Conservation (phyloP, 2,797 vertebrate genomes). For the Melanotaenia parkinsoni region DNA sequence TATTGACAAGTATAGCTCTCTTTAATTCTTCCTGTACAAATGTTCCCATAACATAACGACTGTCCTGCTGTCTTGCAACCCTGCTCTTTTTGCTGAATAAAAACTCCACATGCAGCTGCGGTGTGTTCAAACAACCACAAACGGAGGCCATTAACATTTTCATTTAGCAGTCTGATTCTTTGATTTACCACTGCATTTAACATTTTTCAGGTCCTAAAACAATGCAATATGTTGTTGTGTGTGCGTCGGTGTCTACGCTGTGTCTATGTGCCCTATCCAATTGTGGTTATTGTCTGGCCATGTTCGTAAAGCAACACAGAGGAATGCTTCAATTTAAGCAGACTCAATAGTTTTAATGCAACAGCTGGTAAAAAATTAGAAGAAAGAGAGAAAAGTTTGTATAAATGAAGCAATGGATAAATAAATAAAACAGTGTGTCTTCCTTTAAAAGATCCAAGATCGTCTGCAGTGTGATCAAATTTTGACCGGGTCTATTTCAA, state of each 20-base stretch:
- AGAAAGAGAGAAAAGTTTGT: conserved; percentile 8
- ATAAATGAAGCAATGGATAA: not conserved
- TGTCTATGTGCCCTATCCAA: not conserved
- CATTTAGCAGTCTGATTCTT: conserved; percentile 5
- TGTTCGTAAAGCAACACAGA: conserved; percentile 1
- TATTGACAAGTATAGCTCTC: not conserved
- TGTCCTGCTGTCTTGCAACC: not conserved
- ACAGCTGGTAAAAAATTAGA: not conserved
- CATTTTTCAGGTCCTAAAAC: conserved; percentile 20
- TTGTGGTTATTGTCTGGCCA: not conserved
- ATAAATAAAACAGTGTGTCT: conserved; percentile 6
- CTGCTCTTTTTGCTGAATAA: not conserved
- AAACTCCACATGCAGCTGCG: not conserved
- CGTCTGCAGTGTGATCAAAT: conserved; percentile 34
- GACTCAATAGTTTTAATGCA: conserved; percentile 12
- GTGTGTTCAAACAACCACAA: conserved; percentile 24
- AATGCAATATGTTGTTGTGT: conserved; percentile 6
- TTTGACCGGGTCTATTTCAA: conserved; percentile 51
- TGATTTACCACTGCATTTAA: conserved; percentile 17
- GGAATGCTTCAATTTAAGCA: not conserved
- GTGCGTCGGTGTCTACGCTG: not conserved
- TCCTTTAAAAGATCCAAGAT: conserved; percentile 24
- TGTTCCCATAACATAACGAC: not conserved
- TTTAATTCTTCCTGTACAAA: not conserved
- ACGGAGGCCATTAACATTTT: conserved; percentile 18